These are phyloP conservation scores for Actinostola sp. DNA, from an alignment of 92 coral and sea anemone genomes.

Conservation along the genomic window DNA sequence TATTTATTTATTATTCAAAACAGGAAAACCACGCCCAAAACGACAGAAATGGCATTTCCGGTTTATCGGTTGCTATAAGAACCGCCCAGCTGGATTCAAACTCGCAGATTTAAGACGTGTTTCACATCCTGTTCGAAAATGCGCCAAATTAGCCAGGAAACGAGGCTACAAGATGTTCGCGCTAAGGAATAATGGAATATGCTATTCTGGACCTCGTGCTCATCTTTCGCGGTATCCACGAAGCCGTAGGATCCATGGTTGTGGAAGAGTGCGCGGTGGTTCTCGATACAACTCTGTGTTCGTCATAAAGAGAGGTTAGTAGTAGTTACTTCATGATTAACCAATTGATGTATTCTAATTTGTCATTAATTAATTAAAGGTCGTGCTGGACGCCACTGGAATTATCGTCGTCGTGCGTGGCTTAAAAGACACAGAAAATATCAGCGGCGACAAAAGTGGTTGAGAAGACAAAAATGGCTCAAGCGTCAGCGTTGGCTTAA, in stretches of 20 bases:
- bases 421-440: neutral
- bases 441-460: too few relatives aligned
- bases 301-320: slow-evolving; percentile 36
- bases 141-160: slow-evolving; percentile 28
- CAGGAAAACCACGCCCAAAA: neutral
- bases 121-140: slow-evolving; percentile 27
- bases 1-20: too few relatives aligned
- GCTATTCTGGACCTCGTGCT: slow-evolving; percentile 49
- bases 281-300: slow-evolving; percentile 32
- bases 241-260: slow-evolving; percentile 12
- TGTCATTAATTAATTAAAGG: neutral
- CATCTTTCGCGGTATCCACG: slow-evolving; percentile 20
- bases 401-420: slow-evolving; percentile 4
- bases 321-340: neutral
- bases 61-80: slow-evolving; percentile 19
- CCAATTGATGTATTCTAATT: neutral
- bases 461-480: neutral
- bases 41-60: slow-evolving; percentile 21
- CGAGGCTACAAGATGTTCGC: slow-evolving; percentile 39
- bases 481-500: neutral
- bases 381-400: slow-evolving; percentile 20
- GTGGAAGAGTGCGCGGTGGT: slow-evolving; percentile 33
- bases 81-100: slow-evolving; percentile 21
- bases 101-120: slow-evolving; percentile 33
- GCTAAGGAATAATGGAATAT: slow-evolving; percentile 28